Percentiles rank a stretch among this genome's conserved stretches.
Conservation (phyloP, 2,888 invertebrate species). For the Criorhina ranunculi region DNA sequence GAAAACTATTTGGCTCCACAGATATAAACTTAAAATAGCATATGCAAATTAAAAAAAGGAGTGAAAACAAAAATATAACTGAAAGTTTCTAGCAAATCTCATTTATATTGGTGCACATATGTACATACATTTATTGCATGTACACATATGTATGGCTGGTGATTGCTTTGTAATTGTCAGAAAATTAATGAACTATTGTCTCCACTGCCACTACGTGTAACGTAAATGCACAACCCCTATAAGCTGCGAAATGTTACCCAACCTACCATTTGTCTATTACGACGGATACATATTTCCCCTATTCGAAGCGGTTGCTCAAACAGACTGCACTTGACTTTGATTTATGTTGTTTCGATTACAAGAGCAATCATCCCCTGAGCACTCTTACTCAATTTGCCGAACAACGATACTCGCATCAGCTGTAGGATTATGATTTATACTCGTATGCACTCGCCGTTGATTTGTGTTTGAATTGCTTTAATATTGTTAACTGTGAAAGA, state of each 20-base stretch:
- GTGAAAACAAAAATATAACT: no score
- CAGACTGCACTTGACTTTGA: constrained; percentile 76
- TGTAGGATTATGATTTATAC: constrained; percentile 73
- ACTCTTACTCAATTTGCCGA: constrained; percentile 68
- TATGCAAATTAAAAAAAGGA: no score
- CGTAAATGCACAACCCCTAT: constrained; percentile 25
- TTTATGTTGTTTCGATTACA: constrained; percentile 76
- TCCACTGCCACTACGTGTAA: constrained; percentile 16
- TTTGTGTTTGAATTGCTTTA: constrained; percentile 68
- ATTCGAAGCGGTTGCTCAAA: constrained; percentile 57
- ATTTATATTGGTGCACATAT: no score
- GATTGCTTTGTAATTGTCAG: constrained; percentile 64
- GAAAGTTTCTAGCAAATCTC: no score
- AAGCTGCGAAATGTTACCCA: constrained; percentile 30
- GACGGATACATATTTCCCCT: constrained; percentile 71
- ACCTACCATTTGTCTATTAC: constrained; percentile 62
- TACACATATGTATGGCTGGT: neutral
- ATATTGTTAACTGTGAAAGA: constrained; percentile 58
- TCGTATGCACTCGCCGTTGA: constrained; percentile 70
- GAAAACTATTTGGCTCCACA: no score
- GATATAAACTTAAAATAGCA: no score
- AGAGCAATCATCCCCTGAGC: constrained; percentile 61
- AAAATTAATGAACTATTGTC: constrained; percentile 71
- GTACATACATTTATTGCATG: no score
- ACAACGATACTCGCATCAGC: constrained; percentile 53